Base-by-base conservation (phyloP, 2,113 vertebrate genomes). In the Oncorhynchus keta region DNA sequence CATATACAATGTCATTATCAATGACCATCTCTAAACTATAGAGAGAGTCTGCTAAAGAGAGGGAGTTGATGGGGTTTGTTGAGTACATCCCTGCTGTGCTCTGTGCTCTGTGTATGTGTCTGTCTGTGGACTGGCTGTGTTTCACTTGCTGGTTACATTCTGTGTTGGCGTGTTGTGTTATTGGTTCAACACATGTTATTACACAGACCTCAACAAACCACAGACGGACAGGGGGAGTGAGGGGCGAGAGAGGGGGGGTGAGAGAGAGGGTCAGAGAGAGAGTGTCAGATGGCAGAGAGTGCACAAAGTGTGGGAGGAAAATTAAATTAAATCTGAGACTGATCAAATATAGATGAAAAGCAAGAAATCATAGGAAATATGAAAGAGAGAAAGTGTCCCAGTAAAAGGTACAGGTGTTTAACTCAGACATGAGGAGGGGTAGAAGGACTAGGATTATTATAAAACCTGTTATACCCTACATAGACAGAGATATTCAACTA, bases 111-210 rank as follows among this genome's bases (percentile, higher is more conserved):
- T 35, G 55, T 67, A 39, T 48, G 57, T 1, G 57, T 72, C 81
- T 9, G 72, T 75, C 79, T 7, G 59, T 20, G 64, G 67, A 59
- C 24, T 28, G 32, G 48, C 74, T 14, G 13, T 55, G 3, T 85
- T 83, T 89, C 89, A 83, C 64, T 61, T 18, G 61, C 49, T 57
- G 12, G 77, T 20, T 35, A 18, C 45, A 70, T 78, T 70, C 1
- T 30, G 73, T 39, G 81, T 79, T 20, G 74, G 76, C 70, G 49
- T 74, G 75, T 79, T 76, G 79, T 79, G 78, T 79, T 77, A 5
- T 78, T 49, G 85, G 79, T 61, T 30, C 51, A 62, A 72, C 30
- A 71, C 80, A 69, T 77, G 80, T 89, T 72, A 87, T 89, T 88
- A 86, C 59, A 18, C 59, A 51, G 75, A 81, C 75, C 61, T 22